phyloP scores from a whole-genome alignment of 2,888 invertebrate genomes.

The Cerceris rybyensis region DNA sequence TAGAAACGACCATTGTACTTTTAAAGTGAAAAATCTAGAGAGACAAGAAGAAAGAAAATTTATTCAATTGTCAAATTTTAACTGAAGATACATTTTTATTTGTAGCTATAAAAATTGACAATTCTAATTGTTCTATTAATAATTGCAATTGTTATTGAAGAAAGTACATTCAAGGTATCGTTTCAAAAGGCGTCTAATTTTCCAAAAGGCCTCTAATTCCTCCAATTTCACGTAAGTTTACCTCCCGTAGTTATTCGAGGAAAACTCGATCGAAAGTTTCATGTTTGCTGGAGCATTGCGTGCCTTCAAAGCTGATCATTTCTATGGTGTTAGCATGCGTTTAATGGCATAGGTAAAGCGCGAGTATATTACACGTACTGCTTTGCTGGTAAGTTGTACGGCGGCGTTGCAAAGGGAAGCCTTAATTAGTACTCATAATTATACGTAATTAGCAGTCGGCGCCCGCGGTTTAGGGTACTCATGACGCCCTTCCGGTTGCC shows the following conservation, averaged over 20 bases:
- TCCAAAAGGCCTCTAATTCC: neutral
- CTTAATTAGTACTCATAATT: conserved; percentile 75
- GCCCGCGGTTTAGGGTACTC: conserved; percentile 56
- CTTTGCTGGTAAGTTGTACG: conserved; percentile 37
- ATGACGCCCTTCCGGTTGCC: conserved; percentile 43
- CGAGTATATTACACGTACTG: conserved; percentile 42
- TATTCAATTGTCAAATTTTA: no score
- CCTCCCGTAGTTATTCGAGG: conserved; percentile 12
- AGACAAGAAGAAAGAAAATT: no score
- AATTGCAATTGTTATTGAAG: no score
- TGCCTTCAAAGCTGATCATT: conserved; percentile 56
- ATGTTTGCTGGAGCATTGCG: conserved; percentile 33
- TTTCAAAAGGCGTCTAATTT: neutral
- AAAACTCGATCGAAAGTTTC: conserved; percentile 28
- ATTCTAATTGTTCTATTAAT: no score
- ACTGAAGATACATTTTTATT: no score
- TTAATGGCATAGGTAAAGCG: conserved; percentile 55
- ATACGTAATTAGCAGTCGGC: conserved; percentile 73
- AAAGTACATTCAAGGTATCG: no score
- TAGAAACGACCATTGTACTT: no score
- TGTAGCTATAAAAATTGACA: no score
- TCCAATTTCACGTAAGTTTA: neutral
- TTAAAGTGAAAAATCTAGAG: no score
- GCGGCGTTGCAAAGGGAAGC: conserved; percentile 58
- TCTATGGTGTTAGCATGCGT: conserved; percentile 51